Conservation (phyloP, 2,113 vertebrate species). For the Chaetodon auriga region DNA sequence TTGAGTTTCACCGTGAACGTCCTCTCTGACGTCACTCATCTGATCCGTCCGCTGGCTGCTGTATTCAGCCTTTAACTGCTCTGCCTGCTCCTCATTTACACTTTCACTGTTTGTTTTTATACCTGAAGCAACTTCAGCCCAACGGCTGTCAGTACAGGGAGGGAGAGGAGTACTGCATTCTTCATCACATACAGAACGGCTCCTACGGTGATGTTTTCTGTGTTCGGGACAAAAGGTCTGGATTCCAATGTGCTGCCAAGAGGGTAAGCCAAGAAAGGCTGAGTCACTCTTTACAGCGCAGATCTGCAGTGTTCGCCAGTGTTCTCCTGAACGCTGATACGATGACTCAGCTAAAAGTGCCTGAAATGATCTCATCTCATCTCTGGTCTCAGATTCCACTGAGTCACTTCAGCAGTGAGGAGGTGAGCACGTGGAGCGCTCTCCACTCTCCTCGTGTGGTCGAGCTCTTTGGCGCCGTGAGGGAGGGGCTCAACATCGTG, state of each 20-base stretch:
- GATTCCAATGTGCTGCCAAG: constrained; percentile 94
- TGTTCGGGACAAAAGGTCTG: constrained; percentile 89
- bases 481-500: constrained; percentile 90
- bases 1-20: too few relatives aligned
- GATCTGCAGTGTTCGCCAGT: constrained; percentile 4
- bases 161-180: constrained; percentile 88
- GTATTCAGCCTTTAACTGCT: too few relatives aligned
- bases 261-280: constrained; percentile 82
- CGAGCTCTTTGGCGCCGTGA: constrained; percentile 93
- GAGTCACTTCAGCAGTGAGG: constrained; percentile 89
- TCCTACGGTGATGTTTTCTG: constrained; percentile 95
- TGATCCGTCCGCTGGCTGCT: too few relatives aligned
- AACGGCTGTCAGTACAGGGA: constrained; percentile 89
- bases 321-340: not conserved
- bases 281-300: constrained; percentile 11
- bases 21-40: too few relatives aligned
- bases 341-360: not conserved
- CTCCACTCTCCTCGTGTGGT: constrained; percentile 88
- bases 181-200: constrained; percentile 90
- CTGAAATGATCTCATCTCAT: not conserved
- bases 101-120: constrained; percentile 12
- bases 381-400: constrained; percentile 86
- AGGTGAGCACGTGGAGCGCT: constrained; percentile 90
- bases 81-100: not conserved
- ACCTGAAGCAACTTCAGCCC: constrained; percentile 80